Evolutionary conservation across 2,113 vertebrate species (phyloP), one percentile per base, ranked within the genome.

Genomic region (Chloebia gouldiae): DNA sequence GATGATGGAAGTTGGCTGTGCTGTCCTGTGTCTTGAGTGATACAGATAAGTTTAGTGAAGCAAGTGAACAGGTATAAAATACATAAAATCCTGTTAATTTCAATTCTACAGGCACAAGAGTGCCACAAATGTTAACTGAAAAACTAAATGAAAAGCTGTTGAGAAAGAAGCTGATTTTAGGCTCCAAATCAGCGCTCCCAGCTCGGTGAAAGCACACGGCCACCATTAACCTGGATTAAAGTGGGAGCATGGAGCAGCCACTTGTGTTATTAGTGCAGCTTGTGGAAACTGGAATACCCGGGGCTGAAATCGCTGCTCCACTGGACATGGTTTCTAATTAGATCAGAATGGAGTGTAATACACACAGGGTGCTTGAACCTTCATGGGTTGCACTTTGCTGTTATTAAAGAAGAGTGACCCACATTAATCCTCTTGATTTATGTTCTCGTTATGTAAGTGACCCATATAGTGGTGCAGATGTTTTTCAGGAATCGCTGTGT

Each of bases 391-490:
- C 50, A 33, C 86, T 88, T 73, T 16, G 45, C 78, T 87, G 51
- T 92, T 81, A 81, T 77, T 80, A 75, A 66, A 70, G 63, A 90
- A 42, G 92, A 83, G 28, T 70, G 76, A 73, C 90, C 79, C 68
- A 88, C 60, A 92, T 95, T 85, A 86, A 91, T 94, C 90, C 84
- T 91, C 81, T 42, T 18, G 56, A 60, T 90, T 59, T 63, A 22
- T 66, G 21, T 44, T 44, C 81, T 68, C 19, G 3, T 82, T 86
- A 81, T 40, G 2, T 87, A 92, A 97, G 77, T 37, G 64, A 76
- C 39, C 33, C 51, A 39, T 33, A 86, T 72, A 31, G 37, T 2
- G 28, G 45, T 78, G 54, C 47, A 35, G 59, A n/a, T 59, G 42
- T 31, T 42, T 81, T 17, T 53, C 45, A 11, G 49, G 21, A 69